Evolutionary conservation across 2,113 vertebrate genomes (phyloP), one percentile per base, ranked within the genome.

Genomic region (Echinops telfairi): DNA sequence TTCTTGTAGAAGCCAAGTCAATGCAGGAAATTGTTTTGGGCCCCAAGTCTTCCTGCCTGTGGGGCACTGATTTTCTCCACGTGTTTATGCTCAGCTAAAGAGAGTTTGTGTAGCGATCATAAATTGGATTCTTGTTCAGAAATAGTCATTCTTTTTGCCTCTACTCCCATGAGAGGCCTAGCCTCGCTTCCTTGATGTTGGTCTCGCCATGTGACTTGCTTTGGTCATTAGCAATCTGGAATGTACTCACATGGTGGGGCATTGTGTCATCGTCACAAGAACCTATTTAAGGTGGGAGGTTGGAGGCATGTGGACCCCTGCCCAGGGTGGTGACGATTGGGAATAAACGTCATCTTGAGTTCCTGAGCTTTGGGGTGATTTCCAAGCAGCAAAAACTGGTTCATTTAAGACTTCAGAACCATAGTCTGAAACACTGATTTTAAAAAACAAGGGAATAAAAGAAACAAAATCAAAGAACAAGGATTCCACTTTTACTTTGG

Each of bases 401-500:
- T 31, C 31, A 83, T 19, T 94, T 6, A 36, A 36, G 80, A 27
- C 43, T 88, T 76, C n/a, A 86, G 12, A 16, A 1, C 77, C 62
- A 33, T 0, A 40, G 1, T 57, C 6, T 66, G 76, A 40, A 20
- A 20, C 12, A 89, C 20, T 90, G 57, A 93, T 31, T 38, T 81
- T 57, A 27, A 77, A 77, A 77, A 77, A 47, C 14, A 43, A 75
- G 15, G 47, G 7, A 20, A 75, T 1, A 75, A 70, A 70, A 25
- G 7, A 66, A 27, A 25, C 25, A 66, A 27, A 38, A 38, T 10
- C 47, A 73, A 68, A 71, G 3, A 73, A 71, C 38, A 77, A 57
- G 95, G 86, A 22, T 19, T 60, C 47, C 22, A 68, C 36, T 93
- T 58, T 92, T n/a, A 86, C 29, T 88, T 90, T 14, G 88, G 33